Percentiles rank a stretch among this genome's conserved stretches.
Conservation (phyloP, 2,888 invertebrate genomes). For the Neoitamus cyanurus region DNA sequence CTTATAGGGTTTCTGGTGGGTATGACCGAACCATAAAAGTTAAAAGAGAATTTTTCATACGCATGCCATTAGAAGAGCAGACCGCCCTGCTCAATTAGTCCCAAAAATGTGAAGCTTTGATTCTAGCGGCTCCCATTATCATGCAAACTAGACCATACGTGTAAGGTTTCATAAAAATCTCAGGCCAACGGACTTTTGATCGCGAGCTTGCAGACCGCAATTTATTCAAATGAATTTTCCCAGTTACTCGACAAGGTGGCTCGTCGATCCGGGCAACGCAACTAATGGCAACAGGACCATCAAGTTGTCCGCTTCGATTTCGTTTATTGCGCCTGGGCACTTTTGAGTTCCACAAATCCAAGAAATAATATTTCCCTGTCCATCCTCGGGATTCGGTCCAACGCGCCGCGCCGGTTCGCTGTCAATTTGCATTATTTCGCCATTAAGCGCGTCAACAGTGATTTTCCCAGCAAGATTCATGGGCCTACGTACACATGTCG, state of each 20-base stretch:
- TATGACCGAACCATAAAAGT: no score
- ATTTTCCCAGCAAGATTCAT: slow-evolving; percentile 31
- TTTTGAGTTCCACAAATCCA: neutral
- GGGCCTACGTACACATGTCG: slow-evolving; percentile 32
- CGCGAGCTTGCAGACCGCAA: neutral
- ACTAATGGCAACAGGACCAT: neutral
- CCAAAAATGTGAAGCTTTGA: neutral
- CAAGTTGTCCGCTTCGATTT: neutral
- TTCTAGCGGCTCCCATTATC: neutral
- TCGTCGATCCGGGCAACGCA: neutral
- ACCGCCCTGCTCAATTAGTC: neutral
- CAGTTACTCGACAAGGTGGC: neutral
- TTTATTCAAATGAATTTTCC: neutral
- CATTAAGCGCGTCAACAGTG: slow-evolving; percentile 29
- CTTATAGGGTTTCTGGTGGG: no score
- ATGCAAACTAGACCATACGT: neutral
- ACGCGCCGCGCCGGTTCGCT: neutral
- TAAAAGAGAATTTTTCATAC: neutral
- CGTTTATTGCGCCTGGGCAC: neutral
- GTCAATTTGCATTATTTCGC: slow-evolving; percentile 32
- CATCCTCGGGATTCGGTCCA: neutral
- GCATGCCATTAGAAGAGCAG: neutral
- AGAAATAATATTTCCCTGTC: neutral
- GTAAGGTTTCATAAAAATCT: neutral
- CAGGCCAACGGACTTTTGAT: neutral